These are phyloP conservation scores for Bucco capensis DNA, from an alignment of 2,113 vertebrate genomes.

Conservation along the genomic window DNA sequence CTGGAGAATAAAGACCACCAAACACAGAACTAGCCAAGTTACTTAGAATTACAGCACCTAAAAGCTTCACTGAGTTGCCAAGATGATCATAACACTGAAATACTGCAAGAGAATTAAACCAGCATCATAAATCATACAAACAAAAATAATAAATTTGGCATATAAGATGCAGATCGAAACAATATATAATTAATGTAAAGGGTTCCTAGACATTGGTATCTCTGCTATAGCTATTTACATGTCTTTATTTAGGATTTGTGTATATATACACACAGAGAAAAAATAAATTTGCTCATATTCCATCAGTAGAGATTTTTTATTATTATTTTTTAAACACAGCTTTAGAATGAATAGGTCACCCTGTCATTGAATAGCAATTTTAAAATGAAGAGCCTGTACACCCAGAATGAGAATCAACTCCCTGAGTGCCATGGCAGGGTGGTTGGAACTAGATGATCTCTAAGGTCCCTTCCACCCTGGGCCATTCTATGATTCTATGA, in stretches of 20 bases:
- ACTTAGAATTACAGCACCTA: not conserved
- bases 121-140: not conserved
- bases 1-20: not conserved
- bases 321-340: not conserved
- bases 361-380: not conserved
- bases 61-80: conserved; percentile 3
- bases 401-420: not conserved
- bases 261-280: not conserved
- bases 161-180: not conserved
- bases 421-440: not conserved
- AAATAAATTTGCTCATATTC: not conserved
- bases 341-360: not conserved
- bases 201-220: not conserved
- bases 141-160: not conserved
- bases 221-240: not conserved
- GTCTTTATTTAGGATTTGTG: not conserved
- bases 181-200: not conserved
- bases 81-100: not conserved
- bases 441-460: too few relatives aligned
- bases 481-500: too few relatives aligned
- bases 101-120: not conserved
- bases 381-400: rapidly evolving
- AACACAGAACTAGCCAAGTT: not conserved
- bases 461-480: too few relatives aligned
- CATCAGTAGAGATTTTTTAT: not conserved